Evolutionary conservation across 2,113 vertebrate genomes (phyloP).

Genomic region (Phylloscopus trochiloides): DNA sequence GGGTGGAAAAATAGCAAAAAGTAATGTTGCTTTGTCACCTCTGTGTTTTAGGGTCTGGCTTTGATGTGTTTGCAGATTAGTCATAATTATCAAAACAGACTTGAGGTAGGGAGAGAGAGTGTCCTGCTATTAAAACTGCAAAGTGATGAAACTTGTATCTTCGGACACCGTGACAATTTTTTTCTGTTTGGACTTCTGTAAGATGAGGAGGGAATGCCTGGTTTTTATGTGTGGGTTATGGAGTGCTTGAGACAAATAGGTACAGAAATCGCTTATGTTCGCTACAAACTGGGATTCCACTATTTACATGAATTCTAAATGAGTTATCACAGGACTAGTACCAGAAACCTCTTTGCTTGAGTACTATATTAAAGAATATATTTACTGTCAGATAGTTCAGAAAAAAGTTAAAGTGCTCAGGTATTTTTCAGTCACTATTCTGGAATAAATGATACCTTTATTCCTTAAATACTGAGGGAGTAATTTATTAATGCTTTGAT

Average conservation of each 20-base stretch:
- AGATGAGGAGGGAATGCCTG: background rate
- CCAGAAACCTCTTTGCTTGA: background rate
- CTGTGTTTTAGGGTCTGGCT: background rate
- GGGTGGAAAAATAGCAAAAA: background rate
- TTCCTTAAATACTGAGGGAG: background rate
- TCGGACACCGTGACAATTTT: background rate
- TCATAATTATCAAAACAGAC: background rate
- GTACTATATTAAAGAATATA: background rate
- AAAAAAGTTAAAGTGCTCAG: background rate
- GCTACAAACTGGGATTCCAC: background rate
- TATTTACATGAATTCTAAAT: background rate
- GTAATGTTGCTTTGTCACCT: background rate
- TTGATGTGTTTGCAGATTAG: background rate
- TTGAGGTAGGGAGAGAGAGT: background rate
- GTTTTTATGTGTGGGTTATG: background rate
- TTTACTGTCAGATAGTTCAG: background rate
- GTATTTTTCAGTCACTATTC: background rate
- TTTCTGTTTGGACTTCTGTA: background rate
- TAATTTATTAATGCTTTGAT: background rate
- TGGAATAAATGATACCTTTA: background rate
- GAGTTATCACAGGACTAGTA: background rate
- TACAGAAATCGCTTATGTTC: background rate
- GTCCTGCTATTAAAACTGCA: background rate
- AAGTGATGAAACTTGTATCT: background rate
- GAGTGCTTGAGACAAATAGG: background rate